A percentile compares a stretch with the other conserved stretches of the same genome.
These are phyloP conservation scores for Menura novaehollandiae DNA, from an alignment of 2,113 vertebrate genomes.

Conservation along the genomic window DNA sequence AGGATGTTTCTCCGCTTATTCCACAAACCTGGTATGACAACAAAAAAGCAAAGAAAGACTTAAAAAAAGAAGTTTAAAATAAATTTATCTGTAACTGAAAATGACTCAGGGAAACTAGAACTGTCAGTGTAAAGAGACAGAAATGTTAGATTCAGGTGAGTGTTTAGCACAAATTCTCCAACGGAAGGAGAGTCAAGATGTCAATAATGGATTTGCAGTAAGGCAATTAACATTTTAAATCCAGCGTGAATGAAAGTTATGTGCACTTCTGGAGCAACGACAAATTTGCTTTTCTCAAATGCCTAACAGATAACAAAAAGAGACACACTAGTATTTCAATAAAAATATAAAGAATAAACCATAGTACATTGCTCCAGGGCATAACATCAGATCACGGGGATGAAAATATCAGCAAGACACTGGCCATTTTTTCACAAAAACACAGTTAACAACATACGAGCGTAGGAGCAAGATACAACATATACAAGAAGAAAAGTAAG, in stretches of 20 bases:
- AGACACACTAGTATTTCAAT: not conserved
- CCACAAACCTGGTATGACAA: not conserved
- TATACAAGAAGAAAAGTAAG: not conserved
- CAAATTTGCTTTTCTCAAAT: not conserved
- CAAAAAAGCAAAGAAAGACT: not conserved
- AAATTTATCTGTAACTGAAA: not conserved
- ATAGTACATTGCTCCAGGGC: not conserved
- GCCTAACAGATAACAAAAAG: not conserved
- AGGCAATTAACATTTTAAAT: not conserved
- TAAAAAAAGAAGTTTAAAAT: not conserved
- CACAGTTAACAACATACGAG: not conserved
- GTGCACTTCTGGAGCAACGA: not conserved
- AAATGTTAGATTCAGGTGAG: not conserved
- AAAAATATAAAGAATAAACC: not conserved
- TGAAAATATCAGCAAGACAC: not conserved
- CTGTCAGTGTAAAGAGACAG: not conserved
- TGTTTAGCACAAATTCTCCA: not conserved
- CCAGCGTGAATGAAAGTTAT: not conserved
- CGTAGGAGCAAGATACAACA: not conserved
- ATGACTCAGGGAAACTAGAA: not conserved
- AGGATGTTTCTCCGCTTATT: not conserved
- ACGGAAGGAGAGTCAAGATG: not conserved
- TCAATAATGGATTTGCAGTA: not conserved
- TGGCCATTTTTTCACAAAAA: not conserved
- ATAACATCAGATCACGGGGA: too few species aligned